These are phyloP conservation scores for Holothuria leucospilota DNA, from an alignment of 53 echinoderm and acorn worm genomes.

Conservation along the genomic window DNA sequence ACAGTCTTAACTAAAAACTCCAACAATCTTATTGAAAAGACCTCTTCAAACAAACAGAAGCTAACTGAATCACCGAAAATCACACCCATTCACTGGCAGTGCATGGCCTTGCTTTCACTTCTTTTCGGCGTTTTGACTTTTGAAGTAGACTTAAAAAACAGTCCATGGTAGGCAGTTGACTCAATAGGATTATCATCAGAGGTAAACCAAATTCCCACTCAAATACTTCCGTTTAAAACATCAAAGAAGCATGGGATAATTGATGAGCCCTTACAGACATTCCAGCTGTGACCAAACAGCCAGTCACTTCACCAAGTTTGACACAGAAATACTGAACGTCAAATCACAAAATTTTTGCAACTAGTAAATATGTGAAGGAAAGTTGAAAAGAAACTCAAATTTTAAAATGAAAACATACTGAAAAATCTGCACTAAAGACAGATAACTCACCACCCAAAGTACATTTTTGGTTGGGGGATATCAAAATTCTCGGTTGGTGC, in stretches of 20 bases:
- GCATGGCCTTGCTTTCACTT: neutral
- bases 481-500: no score
- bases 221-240: constrained; percentile 16
- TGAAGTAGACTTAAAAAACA: constrained; percentile 28
- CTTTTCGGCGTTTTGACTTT: constrained; percentile 30
- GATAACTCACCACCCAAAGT: no score
- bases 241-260: constrained; percentile 2
- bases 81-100: constrained; percentile 13
- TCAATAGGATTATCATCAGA: constrained; percentile 22
- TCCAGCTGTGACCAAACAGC: no score
- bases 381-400: no score
- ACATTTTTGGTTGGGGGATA: no score
- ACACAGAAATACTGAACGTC: no score
- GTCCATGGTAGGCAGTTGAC: no score
- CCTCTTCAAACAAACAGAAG: constrained; percentile 12
- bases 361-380: no score
- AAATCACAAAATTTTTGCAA: no score
- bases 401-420: no score
- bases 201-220: constrained; percentile 15
- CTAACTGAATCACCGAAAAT: constrained; percentile 26
- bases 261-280: neutral
- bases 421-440: no score
- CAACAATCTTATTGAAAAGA: constrained; percentile 12
- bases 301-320: no score
- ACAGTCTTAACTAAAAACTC: neutral